These are phyloP conservation scores for Agrotis puta DNA, from an alignment of 2,888 invertebrate genomes.

Conservation along the genomic window DNA sequence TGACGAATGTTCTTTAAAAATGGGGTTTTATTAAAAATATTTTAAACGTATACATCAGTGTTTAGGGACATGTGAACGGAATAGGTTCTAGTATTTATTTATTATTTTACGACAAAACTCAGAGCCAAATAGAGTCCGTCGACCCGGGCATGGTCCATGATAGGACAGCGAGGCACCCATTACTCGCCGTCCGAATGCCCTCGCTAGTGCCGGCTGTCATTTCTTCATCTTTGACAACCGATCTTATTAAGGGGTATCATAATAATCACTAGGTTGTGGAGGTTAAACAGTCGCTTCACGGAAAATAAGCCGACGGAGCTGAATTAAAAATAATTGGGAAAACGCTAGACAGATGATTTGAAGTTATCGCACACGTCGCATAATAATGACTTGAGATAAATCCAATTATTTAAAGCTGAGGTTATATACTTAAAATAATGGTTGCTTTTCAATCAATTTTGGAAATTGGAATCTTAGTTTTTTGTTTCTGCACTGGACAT, in stretches of 20 bases:
- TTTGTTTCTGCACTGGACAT: conserved; percentile 5
- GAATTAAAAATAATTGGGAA: too few species aligned
- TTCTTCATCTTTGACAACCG: too few species aligned
- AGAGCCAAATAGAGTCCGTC: too few species aligned
- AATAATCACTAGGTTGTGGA: too few species aligned
- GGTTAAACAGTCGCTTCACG: too few species aligned
- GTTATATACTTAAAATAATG: conserved; percentile 8
- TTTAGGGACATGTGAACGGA: conserved; percentile 6
- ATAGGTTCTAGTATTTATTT: conserved; percentile 46
- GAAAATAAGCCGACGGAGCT: too few species aligned
- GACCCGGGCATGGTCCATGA: too few species aligned
- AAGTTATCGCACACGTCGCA: conserved; percentile 14
- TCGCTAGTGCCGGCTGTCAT: too few species aligned
- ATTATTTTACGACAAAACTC: neutral
- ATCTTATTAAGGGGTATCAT: too few species aligned
- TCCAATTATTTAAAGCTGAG: conserved; percentile 48
- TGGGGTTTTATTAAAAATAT: conserved; percentile 64
- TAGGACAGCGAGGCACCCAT: too few species aligned
- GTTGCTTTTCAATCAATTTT: conserved; percentile 34
- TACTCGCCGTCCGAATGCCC: too few species aligned
- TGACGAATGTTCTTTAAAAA: conserved; percentile 60
- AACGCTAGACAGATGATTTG: too few species aligned
- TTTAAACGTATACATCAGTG: conserved; percentile 54
- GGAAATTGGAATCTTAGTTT: conserved; percentile 23
- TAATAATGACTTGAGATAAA: conserved; percentile 44